Percentiles rank a stretch among this genome's conserved stretches.
phyloP scores from a whole-genome alignment of 1,140 invertebrate genomes.

The Penaeus vannamei region DNA sequence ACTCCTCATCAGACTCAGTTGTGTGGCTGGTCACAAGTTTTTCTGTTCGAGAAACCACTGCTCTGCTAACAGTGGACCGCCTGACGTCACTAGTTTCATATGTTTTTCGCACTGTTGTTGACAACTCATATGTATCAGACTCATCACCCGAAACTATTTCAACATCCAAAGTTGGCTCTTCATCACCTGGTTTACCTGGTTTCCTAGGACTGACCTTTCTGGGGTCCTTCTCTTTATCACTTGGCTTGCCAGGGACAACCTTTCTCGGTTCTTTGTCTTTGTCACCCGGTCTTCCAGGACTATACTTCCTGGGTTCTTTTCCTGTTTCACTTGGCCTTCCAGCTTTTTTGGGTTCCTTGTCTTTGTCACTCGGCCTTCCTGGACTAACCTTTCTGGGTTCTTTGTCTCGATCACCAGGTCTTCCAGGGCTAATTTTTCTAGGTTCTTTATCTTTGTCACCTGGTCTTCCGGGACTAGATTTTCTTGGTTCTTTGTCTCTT shows the following conservation, averaged over 20 bases:
- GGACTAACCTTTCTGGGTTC: not conserved
- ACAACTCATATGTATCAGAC: too few relatives aligned
- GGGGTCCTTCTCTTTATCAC: slow-evolving; percentile 30
- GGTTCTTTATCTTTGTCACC: not conserved
- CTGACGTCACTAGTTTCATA: too few relatives aligned
- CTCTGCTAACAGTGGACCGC: too few relatives aligned
- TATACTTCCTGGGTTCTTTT: not conserved
- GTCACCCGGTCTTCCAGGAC: not conserved
- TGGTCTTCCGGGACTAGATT: not conserved
- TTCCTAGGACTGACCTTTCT: slow-evolving; percentile 34
- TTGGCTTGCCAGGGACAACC: not conserved
- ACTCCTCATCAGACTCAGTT: not conserved
- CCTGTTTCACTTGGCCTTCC: not conserved
- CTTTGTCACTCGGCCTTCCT: not conserved
- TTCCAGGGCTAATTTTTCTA: not conserved
- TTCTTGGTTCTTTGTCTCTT: not conserved
- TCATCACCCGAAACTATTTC: not conserved
- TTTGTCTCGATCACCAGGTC: not conserved
- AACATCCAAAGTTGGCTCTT: not conserved
- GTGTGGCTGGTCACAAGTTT: too few relatives aligned
- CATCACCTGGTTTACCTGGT: slow-evolving; percentile 40
- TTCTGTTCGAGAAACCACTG: too few relatives aligned
- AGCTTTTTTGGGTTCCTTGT: not conserved
- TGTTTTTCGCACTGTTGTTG: too few relatives aligned
- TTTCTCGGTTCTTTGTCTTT: not conserved